A percentile compares a stretch with the other conserved stretches of the same genome.
phyloP scores from a whole-genome alignment of 2,888 invertebrate genomes.

The Chelonus formosanus region DNA sequence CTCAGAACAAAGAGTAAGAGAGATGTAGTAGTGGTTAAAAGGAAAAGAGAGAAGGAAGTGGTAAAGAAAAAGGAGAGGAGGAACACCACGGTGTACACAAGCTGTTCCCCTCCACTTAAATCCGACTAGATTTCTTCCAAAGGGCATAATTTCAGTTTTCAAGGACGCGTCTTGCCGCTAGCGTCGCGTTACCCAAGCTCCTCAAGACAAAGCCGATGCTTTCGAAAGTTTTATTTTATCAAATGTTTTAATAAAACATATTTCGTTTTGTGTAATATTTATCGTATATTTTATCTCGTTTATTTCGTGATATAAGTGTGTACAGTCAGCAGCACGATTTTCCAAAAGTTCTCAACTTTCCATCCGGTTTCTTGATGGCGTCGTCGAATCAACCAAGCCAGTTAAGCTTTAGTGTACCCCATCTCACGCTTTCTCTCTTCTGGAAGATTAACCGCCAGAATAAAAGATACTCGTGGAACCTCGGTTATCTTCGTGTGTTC shows the following conservation, averaged over 20 bases:
- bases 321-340: too few relatives aligned
- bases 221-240: constrained; percentile 11
- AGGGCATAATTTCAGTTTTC: constrained; percentile 66
- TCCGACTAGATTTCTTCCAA: constrained; percentile 63
- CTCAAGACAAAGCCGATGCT: constrained; percentile 38
- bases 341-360: too few relatives aligned
- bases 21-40: constrained; percentile 10
- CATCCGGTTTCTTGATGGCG: too few relatives aligned
- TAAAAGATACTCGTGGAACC: constrained; percentile 29
- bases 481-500: constrained; percentile 29
- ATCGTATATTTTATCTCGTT: too few relatives aligned
- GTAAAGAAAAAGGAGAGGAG: constrained; percentile 35
- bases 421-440: too few relatives aligned
- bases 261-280: background rate
- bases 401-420: too few relatives aligned
- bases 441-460: too few relatives aligned
- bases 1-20: too few relatives aligned
- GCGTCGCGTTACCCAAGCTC: constrained; percentile 42
- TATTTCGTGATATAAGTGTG: too few relatives aligned
- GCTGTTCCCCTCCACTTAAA: constrained; percentile 37
- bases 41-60: constrained; percentile 36
- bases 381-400: too few relatives aligned
- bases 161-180: constrained; percentile 60
- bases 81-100: constrained; percentile 34
- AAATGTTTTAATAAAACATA: background rate